These are phyloP conservation scores for Eidolon dupreanum DNA, from an alignment of 2,797 vertebrate genomes.

Conservation along the genomic window DNA sequence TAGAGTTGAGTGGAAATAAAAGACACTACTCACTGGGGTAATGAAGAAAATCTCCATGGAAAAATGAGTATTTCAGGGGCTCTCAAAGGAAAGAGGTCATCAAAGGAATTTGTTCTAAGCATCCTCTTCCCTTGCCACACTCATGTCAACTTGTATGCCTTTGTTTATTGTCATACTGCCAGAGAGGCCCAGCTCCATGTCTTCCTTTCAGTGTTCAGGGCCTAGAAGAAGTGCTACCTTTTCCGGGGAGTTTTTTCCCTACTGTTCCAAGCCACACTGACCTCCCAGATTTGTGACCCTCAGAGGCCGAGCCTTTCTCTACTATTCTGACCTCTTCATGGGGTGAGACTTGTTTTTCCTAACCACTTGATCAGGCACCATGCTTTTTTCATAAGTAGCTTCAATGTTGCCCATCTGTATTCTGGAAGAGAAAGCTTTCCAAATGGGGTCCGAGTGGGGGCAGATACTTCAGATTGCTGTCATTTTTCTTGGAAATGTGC, in stretches of 20 bases:
- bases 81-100: background rate
- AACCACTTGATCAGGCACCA: background rate
- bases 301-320: background rate
- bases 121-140: fast-evolving
- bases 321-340: background rate
- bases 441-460: background rate
- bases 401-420: background rate
- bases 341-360: background rate
- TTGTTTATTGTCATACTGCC: background rate
- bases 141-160: background rate
- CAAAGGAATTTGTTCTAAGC: background rate
- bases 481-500: background rate
- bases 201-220: background rate
- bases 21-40: background rate
- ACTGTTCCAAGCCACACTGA: background rate
- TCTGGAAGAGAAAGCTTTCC: background rate
- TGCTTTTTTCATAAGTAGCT: background rate
- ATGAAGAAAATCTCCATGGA: background rate
- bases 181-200: background rate
- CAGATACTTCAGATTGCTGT: background rate
- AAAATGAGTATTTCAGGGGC: background rate
- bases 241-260: background rate
- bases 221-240: background rate
- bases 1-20: background rate
- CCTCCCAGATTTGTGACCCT: background rate